Conservation (phyloP, 2,113 vertebrate genomes). For the Oophaga pumilio region DNA sequence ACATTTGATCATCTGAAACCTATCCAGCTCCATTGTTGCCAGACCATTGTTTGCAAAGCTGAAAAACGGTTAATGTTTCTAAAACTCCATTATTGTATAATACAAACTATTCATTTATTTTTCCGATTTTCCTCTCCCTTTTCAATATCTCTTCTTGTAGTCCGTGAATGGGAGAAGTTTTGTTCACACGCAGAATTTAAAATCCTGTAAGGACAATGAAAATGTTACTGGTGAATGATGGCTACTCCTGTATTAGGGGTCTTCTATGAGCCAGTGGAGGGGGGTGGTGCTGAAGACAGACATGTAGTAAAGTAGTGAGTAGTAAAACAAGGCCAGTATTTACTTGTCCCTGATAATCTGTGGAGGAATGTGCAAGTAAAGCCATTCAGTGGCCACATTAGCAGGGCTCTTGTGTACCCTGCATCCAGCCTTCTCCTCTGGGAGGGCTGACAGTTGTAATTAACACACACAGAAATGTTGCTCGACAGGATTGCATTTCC, state of each 20-base stretch:
- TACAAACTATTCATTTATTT: too few relatives aligned
- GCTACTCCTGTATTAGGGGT: not conserved
- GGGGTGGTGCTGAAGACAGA: too few relatives aligned
- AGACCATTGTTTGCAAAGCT: too few relatives aligned
- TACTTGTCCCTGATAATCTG: conserved; percentile 9
- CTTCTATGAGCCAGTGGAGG: not conserved
- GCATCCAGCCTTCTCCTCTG: not conserved
- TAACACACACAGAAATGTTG: conserved; percentile 26
- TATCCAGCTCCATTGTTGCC: too few relatives aligned
- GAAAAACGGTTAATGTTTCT: too few relatives aligned
- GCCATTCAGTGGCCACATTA: not conserved
- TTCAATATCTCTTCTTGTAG: not conserved
- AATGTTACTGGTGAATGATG: not conserved
- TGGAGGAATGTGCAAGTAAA: not conserved
- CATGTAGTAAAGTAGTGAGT: not conserved
- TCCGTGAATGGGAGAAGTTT: not conserved
- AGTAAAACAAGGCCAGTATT: not conserved
- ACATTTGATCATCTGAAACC: too few relatives aligned
- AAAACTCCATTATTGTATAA: too few relatives aligned
- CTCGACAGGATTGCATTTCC: conserved; percentile 18
- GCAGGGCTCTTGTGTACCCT: not conserved
- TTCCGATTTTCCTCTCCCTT: too few relatives aligned
- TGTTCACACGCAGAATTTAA: not conserved
- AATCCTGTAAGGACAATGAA: too few relatives aligned
- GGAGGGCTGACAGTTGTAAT: not conserved